Evolutionary conservation across 1,140 invertebrate species (phyloP).

Genomic region (Agrypnia vestita): DNA sequence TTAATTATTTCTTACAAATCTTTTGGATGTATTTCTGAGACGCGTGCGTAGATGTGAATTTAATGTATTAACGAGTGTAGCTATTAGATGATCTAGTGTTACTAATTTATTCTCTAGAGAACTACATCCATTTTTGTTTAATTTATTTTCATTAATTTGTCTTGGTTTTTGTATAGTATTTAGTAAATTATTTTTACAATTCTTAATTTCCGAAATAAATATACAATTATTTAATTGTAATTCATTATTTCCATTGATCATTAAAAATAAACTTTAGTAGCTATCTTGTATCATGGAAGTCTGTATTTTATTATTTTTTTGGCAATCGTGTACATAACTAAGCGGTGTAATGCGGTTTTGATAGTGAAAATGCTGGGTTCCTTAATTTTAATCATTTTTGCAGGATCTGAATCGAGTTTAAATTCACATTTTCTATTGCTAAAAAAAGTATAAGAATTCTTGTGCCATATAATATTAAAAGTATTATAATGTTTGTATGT

Average conservation of each 20-base stretch:
- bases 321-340: neutral
- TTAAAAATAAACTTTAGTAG: no score
- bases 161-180: slow-evolving; percentile 17
- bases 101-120: slow-evolving; percentile 14
- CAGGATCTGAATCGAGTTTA: neutral
- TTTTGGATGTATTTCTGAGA: no score
- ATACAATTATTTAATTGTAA: neutral
- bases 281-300: neutral
- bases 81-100: neutral
- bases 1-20: no score
- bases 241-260: neutral
- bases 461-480: slow-evolving; percentile 34
- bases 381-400: neutral
- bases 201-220: neutral
- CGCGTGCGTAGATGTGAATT: no score
- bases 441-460: slow-evolving; percentile 18
- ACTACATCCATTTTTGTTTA: slow-evolving; percentile 4
- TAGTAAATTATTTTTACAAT: slow-evolving; percentile 6
- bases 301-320: neutral
- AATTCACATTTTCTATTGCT: slow-evolving; percentile 2
- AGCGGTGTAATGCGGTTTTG: neutral
- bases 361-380: no score
- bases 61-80: no score
- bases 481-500: slow-evolving; percentile 3
- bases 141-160: slow-evolving; percentile 20